Percentiles rank a stretch among this genome's conserved stretches.
These are phyloP conservation scores for Lithophane leautieri DNA, from an alignment of 2,888 invertebrate genomes.

Conservation along the genomic window DNA sequence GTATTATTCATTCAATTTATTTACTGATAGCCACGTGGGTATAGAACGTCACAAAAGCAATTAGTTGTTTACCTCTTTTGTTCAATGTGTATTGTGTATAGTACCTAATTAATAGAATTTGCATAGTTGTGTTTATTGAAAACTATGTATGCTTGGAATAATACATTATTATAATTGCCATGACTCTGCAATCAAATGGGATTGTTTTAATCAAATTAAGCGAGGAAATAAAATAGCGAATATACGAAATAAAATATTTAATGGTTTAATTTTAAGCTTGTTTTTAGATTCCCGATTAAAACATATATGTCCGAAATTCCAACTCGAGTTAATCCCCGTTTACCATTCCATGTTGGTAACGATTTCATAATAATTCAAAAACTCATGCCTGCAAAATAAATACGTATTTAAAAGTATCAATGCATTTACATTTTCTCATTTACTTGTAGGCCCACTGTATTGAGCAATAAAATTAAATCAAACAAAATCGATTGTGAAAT, in stretches of 20 bases:
- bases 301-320: slow-evolving; percentile 4
- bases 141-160: slow-evolving; percentile 13
- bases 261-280: slow-evolving; percentile 5
- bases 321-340: slow-evolving; percentile 35
- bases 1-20: slow-evolving; percentile 46
- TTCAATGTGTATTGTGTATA: slow-evolving; percentile 7
- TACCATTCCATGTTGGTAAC: slow-evolving; percentile 39
- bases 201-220: slow-evolving; percentile 4
- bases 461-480: slow-evolving; percentile 83
- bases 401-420: slow-evolving; percentile 48
- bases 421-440: slow-evolving; percentile 70
- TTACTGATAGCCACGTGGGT: slow-evolving; percentile 31
- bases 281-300: slow-evolving; percentile 19
- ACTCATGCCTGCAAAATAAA: slow-evolving; percentile 45
- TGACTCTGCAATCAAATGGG: not conserved
- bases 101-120: slow-evolving; percentile 41
- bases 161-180: slow-evolving; percentile 37
- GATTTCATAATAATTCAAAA: slow-evolving; percentile 58
- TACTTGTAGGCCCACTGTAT: slow-evolving; percentile 66
- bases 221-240: slow-evolving; percentile 29
- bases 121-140: slow-evolving; percentile 30
- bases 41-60: slow-evolving; percentile 27
- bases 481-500: slow-evolving; percentile 82
- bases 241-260: slow-evolving; percentile 29
- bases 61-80: slow-evolving; percentile 37